Base-by-base conservation (phyloP, 1,140 invertebrate species). In the Drosophila rufa region DNA sequence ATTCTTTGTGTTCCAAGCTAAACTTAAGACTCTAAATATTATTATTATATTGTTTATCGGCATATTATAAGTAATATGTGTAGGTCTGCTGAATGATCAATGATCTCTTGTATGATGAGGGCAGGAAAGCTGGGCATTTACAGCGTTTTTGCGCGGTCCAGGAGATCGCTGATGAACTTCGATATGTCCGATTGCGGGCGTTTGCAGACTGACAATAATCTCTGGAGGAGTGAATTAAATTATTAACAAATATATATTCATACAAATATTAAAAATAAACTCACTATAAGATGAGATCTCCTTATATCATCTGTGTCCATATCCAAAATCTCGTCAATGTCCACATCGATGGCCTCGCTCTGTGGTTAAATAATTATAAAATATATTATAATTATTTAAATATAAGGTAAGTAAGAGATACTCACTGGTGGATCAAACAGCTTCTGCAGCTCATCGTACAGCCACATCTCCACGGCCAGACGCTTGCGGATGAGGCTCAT, bases 401-500 rank as follows among this genome's bases (percentile, higher is more conserved):
- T 33, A 9, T 36, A 36, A 36, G 33, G 33, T 11, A 11, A 36
- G 9, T 36, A 36, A 36, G 9, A 36, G 33, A 3, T 12, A 94
- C 95, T 95, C 92, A 97, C 96, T 93, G 95, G 94, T 71, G 95
- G 95, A 81, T 97, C 96, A 91, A 98, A 98, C 42, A 99, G 94
- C 91, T 97, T 96, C 93, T 98, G 97, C 66, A 99, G 94, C 93
- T 98, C 96, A 92, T 99, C 98, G 93, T 98, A 99, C 46, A 99
- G 95, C 98, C 98, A 99, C 97, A 99, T 98, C 94, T 99, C 98
- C 11, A 99, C 98, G 12, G 97, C 96, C 64, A 99, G 94, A 91
- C 98, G 94, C 94, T 99, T 99, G 78, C 98, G 95, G 86, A 99
- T 99, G 71, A 99, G 95, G 85, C 96, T 97, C 98, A 99, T 99